Base-by-base conservation (phyloP, 2,888 invertebrate species). In the Drosophila falleni region DNA sequence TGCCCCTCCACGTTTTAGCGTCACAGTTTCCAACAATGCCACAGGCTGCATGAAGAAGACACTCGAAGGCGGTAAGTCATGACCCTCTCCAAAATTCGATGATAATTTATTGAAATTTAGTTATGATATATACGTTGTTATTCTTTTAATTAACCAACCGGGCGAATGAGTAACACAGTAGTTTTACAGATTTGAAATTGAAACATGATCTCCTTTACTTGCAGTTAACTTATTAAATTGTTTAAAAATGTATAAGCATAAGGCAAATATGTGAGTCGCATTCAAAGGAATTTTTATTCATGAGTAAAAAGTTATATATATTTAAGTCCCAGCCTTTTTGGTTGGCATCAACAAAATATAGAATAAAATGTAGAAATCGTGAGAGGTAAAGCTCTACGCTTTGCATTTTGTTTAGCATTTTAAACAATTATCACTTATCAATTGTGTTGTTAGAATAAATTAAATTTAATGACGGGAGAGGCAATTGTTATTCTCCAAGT, bases 31-130 rank as follows among this genome's bases (percentile, higher is more conserved):
- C 64, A 62, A 84, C 56, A 92, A 91, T 77, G 92, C 92, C 66
- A 92, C 92, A 23, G 92, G 92, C 53, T 92, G 92, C 86, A 89
- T 92, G 90, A 91, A 88, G 82, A 90, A 91, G 79, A 78, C 71
- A 49, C 70, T 92, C 50, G 90, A 90, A 11, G 72, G 77, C 56
- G 67, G 92, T 92, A 87, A 92, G 92, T 90, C 9, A 1, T 23
- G 31, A 39, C 37, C 23, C 3, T 23, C 3, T 2, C 23, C 3
- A 23, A 23, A 23, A 23, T 4, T 23, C 23, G 4, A 23, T 23
- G 23, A 4, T 23, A 23, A 23, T 23, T 23, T 4, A 23, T 23
- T 23, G 23, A 23, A 23, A 2, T 16, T 16, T n/a, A 8, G 5
- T 80, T 71, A 81, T 72, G 68, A 78, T 74, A 86, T 74, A 5